Evolutionary conservation across 1,140 invertebrate species (phyloP).

Genomic region (Diorhabda elongata): DNA sequence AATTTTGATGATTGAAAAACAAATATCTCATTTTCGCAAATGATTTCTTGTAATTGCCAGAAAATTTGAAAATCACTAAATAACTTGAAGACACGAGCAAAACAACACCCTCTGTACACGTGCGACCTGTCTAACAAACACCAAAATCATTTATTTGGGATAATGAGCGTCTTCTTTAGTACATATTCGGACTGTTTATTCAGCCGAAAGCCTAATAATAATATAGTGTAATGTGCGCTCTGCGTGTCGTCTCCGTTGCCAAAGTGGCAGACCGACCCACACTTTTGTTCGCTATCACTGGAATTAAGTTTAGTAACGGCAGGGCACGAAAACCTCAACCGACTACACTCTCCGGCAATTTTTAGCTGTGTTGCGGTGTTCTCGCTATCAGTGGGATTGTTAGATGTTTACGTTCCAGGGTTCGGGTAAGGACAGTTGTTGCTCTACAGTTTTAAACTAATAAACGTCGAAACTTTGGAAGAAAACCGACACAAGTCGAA

Average conservation of each 20-base stretch:
- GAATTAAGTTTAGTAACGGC: constrained; percentile 4
- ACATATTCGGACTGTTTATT: not conserved
- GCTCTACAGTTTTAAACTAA: not conserved
- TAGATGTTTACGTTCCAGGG: not conserved
- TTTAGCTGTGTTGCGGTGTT: not conserved
- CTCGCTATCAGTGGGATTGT: not conserved
- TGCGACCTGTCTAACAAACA: not conserved
- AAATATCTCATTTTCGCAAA: no score
- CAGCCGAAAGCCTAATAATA: constrained; percentile 9
- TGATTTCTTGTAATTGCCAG: no score
- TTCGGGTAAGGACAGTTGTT: not conserved
- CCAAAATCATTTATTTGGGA: not conserved
- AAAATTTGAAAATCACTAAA: no score
- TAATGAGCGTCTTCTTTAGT: not conserved
- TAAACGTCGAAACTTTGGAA: no score
- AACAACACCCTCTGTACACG: no score
- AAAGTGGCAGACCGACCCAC: constrained; percentile 6
- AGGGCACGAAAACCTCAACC: not conserved
- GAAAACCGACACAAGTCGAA: no score
- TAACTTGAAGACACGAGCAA: no score
- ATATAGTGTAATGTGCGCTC: not conserved
- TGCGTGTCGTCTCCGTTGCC: not conserved
- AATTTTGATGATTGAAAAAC: no score
- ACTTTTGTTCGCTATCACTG: constrained; percentile 5
- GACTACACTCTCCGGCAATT: not conserved